Percentiles rank a stretch among this genome's conserved stretches.
Conservation (phyloP, 2,888 invertebrate genomes). For the Lathronympha strigana region DNA sequence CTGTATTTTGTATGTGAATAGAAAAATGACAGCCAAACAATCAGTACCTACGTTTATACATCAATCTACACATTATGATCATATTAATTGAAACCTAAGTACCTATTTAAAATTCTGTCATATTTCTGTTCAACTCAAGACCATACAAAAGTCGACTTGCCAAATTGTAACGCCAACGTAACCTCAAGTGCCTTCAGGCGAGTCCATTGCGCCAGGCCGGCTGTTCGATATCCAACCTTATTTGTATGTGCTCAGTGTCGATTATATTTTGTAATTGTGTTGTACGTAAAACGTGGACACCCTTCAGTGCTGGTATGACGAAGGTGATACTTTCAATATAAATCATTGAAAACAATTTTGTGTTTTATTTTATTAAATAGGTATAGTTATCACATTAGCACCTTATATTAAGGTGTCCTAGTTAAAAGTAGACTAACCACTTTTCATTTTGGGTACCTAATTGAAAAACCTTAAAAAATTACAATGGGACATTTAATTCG, state of each 20-base stretch:
- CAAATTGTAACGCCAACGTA: conserved; percentile 66
- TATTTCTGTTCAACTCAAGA: not conserved
- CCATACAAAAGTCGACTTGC: conserved; percentile 57
- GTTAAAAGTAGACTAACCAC: too few relatives aligned
- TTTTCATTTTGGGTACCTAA: too few relatives aligned
- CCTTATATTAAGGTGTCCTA: too few relatives aligned
- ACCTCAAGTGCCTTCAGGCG: conserved; percentile 81
- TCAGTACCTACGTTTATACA: not conserved
- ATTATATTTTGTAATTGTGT: conserved; percentile 74
- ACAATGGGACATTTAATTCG: too few relatives aligned
- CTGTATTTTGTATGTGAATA: not conserved
- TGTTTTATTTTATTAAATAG: conserved; percentile 47
- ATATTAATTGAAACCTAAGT: not conserved
- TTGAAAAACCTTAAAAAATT: too few relatives aligned
- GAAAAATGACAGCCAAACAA: not conserved
- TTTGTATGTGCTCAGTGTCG: conserved; percentile 57
- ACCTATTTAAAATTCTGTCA: not conserved
- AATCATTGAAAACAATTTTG: conserved; percentile 66
- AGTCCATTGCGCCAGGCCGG: conserved; percentile 71
- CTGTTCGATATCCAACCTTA: conserved; percentile 49
- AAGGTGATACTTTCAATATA: conserved; percentile 82
- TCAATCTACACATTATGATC: not conserved
- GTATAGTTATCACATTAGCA: too few relatives aligned
- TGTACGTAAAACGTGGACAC: conserved; percentile 82
- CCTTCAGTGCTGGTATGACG: conserved; percentile 77